These are phyloP conservation scores for Agrypnus murinus DNA, from an alignment of 2,888 invertebrate genomes.

Conservation along the genomic window DNA sequence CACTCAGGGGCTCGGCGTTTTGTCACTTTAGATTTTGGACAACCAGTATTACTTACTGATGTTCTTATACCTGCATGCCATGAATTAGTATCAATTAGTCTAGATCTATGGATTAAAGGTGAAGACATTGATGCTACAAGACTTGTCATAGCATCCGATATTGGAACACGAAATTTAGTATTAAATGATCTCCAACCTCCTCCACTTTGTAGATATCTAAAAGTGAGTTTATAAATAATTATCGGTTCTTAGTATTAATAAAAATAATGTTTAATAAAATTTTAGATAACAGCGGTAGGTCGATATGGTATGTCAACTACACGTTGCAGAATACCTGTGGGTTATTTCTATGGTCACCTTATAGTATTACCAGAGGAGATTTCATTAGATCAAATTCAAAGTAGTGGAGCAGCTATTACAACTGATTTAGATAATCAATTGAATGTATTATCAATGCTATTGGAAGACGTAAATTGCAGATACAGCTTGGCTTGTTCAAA, in stretches of 20 bases:
- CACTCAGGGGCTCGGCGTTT: slow-evolving; percentile 94
- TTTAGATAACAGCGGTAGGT: slow-evolving; percentile 91
- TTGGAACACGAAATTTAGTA: slow-evolving; percentile 88
- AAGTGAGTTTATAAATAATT: slow-evolving; percentile 74
- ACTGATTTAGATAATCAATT: slow-evolving; percentile 75
- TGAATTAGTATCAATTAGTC: slow-evolving; percentile 88
- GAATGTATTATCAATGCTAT: slow-evolving; percentile 79
- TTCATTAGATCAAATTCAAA: slow-evolving; percentile 69
- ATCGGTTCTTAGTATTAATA: slow-evolving; percentile 43
- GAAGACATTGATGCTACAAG: slow-evolving; percentile 91
- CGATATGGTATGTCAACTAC: slow-evolving; percentile 94
- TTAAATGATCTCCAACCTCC: slow-evolving; percentile 93
- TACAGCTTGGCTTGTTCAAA: slow-evolving; percentile 90
- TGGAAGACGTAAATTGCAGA: slow-evolving; percentile 87
- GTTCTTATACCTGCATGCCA: slow-evolving; percentile 87
- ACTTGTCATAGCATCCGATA: slow-evolving; percentile 89
- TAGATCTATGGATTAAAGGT: slow-evolving; percentile 92
- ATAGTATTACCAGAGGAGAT: slow-evolving; percentile 79
- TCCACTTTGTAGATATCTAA: slow-evolving; percentile 90
- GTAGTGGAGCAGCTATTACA: slow-evolving; percentile 61
- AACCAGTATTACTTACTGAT: slow-evolving; percentile 89
- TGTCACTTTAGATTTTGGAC: slow-evolving; percentile 94
- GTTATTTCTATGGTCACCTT: slow-evolving; percentile 95
- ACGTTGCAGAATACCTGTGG: slow-evolving; percentile 91
- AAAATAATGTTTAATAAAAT: slow-evolving; percentile 24